These are phyloP conservation scores for Halcyon leucocephala DNA, from an alignment of 2,797 vertebrate species.

Conservation along the genomic window DNA sequence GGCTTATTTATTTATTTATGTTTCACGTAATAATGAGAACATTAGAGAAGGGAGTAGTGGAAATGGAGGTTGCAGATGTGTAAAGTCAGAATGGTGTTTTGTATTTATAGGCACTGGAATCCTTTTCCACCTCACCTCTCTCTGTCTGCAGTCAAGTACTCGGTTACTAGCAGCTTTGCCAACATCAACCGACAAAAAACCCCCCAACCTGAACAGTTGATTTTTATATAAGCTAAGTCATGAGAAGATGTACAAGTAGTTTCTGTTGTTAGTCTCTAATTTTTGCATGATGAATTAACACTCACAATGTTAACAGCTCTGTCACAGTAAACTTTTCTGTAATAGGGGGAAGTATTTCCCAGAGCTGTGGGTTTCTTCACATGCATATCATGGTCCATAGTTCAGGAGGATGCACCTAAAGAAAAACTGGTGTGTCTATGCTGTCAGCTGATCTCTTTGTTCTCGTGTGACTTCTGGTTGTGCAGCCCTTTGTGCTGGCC, in stretches of 20 bases:
- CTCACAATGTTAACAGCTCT: not conserved
- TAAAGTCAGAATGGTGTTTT: not conserved
- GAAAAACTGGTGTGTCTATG: fast-evolving
- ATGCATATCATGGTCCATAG: not conserved
- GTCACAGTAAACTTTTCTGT: not conserved
- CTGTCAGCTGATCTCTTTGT: too few relatives aligned
- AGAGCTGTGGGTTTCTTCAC: not conserved
- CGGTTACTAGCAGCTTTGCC: not conserved
- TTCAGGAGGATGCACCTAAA: not conserved
- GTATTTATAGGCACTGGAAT: not conserved
- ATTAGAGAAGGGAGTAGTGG: not conserved
- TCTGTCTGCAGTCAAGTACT: not conserved
- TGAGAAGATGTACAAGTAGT: not conserved
- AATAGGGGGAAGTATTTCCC: not conserved
- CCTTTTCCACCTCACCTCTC: not conserved
- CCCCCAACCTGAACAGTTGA: not conserved
- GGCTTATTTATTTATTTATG: not conserved
- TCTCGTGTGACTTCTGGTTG: not conserved
- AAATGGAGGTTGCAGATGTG: not conserved
- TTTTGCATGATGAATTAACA: not conserved
- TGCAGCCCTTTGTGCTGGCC: not conserved
- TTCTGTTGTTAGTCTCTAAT: not conserved
- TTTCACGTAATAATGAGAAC: slow-evolving; percentile 21
- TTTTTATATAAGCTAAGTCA: not conserved
- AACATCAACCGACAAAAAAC: not conserved